Evolutionary conservation across 2,113 vertebrate genomes (phyloP), one percentile per base, ranked within the genome.

Genomic region (Tenrec ecaudatus): DNA sequence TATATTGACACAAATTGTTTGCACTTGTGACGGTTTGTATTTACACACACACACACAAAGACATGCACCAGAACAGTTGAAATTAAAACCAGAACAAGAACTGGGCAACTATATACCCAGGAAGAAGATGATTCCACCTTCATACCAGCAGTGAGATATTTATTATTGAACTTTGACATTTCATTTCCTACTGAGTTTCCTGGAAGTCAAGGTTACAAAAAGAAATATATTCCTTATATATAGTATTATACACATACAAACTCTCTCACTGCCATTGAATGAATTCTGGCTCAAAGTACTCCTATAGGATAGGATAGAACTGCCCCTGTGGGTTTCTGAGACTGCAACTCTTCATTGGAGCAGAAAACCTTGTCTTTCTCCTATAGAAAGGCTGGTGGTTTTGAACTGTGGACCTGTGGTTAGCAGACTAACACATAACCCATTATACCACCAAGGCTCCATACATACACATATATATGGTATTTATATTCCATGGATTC

Each of bases 161-260:
- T 68, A 80, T 11, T 38, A 29, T 16, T 36, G 20, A 73, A 53
- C 60, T 47, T 85, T 33, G 53, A 43, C 2, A 43, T 69, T 84
- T 80, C 68, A 62, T 43, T 92, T 89, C 83, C 19, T 25, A 77
- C 33, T 86, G 20, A 93, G 82, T 27, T 94, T 3, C 69, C 23
- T n/a, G 15, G 15, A 92, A 83, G 27, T 83, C 80, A 80, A 84
- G 7, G 47, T 25, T 5, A 25, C 86, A 93, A 92, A 33, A 19
- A 91, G 43, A 89, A 66, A 91, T 19, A 81, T 16, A 27, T 14
- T 3, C 5, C 7, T 68, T 25, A 57, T 11, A 57, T 11, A 17
- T 6, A 53, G 47, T 31, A 29, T 68, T 31, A 69, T n/a, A 16
- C 31, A 69, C 14, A n/a, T 17, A n/a, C 47, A 53, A 53, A 53